Base-by-base conservation (phyloP, 2,797 vertebrate genomes). In the Allobates femoralis region DNA sequence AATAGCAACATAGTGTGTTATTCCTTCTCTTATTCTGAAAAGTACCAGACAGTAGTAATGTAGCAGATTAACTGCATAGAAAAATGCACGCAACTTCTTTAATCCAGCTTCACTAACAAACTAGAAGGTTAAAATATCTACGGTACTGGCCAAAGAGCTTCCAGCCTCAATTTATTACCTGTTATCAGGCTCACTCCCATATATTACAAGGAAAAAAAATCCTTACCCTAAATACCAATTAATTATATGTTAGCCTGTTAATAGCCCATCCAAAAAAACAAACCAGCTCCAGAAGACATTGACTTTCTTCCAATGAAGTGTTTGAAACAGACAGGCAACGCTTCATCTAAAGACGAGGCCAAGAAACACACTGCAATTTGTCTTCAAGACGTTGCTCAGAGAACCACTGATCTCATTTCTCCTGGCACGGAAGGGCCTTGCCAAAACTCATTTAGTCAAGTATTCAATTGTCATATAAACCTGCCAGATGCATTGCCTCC, bases 351-450 rank as follows among this genome's bases (percentile, higher is more conserved):
- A 50, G 60, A 28, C 50, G 46, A 60, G 21, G 66, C 81, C 86
- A 80, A 84, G 64, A 75, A 84, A 84, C 76, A 80, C 67, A 74
- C 81, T 79, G 86, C 81, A 87, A 87, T 84, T 87, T 79, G 86
- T 87, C 86, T 84, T 77, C 73, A 87, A 83, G 85, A 87, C 73
- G 19, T 69, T 67, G 67, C 81, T 74, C 75, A 66, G 66, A 87
- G 73, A 37, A 34, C 66, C 75, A 66, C 64, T 80, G 81, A 87
- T 84, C 86, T 80, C 82, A 84, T 84, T 84, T 87, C 86, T 84
- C 66, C 81, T 80, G 86, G 81, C 86, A 87, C 50, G 8, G 55
- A 66, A 37, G 28, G 10, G 41, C 80, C 66, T 84, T 84, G 86
- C 86, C 86, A 87, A 83, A 83, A 79, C 79, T 83, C 79, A 87